Base-by-base conservation (phyloP, 2,888 invertebrate genomes). In the Nineta flava region DNA sequence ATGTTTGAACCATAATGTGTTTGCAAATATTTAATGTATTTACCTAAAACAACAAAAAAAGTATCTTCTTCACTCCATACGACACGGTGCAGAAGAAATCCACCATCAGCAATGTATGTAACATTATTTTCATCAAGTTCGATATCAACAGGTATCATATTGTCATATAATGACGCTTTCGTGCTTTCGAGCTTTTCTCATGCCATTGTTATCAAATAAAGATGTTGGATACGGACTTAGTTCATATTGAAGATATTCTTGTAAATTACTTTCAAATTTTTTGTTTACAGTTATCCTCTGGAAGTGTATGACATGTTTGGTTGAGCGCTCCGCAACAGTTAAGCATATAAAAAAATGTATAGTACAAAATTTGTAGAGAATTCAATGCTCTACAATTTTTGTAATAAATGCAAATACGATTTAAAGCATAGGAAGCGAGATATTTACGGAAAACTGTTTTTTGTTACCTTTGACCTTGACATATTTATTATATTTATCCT, bases 51-150 rank as follows among this genome's bases (percentile, higher is more conserved):
- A 50, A 51, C 34, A 43, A 38, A 47, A 47, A 57, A 58, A 47
- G 51, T 58, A 53, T 58, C 58, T 31, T 58, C 56, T 57, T 52
- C 55, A 47, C 53, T 53, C 60, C 61, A 62, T 49, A 61, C 58
- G 47, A 62, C 60, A 43, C 55, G 59, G 55, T 62, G 62, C 40
- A 60, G 53, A 52, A 61, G 56, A 55, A 56, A 58, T 55, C 58
- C 58, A 46, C 60, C 60, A 54, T 56, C 59, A 21, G 59, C 54
- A 10, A 61, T 56, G 52, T 54, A 57, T 21, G 53, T 54, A 34
- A 50, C 54, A 55, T 56, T 55, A 51, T 56, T 55, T 53, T 54
- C 54, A 53, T 53, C 21, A 46, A 54, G 38, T 48, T 51, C 53
- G 43, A 53, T 50, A 52, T 48, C 53, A 31, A 55, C 48, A 45